phyloP scores from a whole-genome alignment of 2,797 vertebrate genomes.

The Danio albolineatus region DNA sequence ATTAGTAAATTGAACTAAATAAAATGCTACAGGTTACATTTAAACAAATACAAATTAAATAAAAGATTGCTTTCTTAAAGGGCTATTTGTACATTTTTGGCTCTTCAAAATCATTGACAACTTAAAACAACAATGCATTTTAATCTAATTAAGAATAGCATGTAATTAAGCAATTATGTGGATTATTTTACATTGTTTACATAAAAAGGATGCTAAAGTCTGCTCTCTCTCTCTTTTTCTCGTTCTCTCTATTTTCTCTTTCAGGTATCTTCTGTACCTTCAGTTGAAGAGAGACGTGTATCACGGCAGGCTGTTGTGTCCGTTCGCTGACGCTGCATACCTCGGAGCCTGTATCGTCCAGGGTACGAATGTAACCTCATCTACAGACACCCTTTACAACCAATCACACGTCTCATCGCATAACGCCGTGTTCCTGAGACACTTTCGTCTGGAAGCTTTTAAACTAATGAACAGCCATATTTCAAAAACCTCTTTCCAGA shows the following conservation, averaged over 20 bases:
- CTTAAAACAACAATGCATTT: not conserved
- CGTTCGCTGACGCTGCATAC: slow-evolving; percentile 93
- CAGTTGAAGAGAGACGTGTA: slow-evolving; percentile 97
- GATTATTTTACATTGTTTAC: not conserved
- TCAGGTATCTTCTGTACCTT: slow-evolving; percentile 94
- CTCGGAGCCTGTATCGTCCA: slow-evolving; percentile 94
- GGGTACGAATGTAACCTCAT: slow-evolving; percentile 78
- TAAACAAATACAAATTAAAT: not conserved
- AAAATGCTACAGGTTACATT: not conserved
- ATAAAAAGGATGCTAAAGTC: not conserved
- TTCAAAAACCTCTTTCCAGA: not conserved
- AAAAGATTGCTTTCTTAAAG: too few relatives aligned
- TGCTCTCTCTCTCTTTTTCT: not conserved
- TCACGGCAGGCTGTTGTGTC: slow-evolving; percentile 95
- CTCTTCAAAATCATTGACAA: too few relatives aligned
- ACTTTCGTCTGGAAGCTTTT: not conserved
- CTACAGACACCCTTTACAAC: not conserved
- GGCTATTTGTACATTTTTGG: too few relatives aligned
- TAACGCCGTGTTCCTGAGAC: not conserved
- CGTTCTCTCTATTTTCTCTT: slow-evolving; percentile 40
- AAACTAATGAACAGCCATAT: not conserved
- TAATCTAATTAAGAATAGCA: not conserved
- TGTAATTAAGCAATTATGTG: not conserved
- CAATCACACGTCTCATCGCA: slow-evolving; percentile 5
- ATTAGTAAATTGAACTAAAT: too few relatives aligned